Conservation (phyloP, 2,888 invertebrate genomes). For the Brachyptera putata region DNA sequence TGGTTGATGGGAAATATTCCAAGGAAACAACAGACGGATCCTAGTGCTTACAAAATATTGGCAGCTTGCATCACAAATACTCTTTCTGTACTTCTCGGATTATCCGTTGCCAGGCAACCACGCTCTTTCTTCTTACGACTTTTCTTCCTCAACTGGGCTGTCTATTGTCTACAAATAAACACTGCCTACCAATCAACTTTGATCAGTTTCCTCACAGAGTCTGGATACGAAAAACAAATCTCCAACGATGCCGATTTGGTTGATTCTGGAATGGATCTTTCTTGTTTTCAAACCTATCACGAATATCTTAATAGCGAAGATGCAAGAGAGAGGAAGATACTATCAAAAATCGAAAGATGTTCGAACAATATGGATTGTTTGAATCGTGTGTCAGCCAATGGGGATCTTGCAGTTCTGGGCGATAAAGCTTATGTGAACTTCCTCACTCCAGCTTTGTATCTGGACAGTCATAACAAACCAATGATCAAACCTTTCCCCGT, state of each 20-base stretch:
- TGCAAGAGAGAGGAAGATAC: too few species aligned
- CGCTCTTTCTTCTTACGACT: not conserved
- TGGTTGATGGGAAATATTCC: not conserved
- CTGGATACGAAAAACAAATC: not conserved
- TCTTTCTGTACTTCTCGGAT: not conserved
- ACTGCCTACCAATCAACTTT: constrained; percentile 4
- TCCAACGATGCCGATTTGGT: not conserved
- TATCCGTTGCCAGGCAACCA: not conserved
- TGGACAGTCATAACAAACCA: not conserved
- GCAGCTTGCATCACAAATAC: not conserved
- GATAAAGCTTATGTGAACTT: not conserved
- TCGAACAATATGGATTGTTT: not conserved
- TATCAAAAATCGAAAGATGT: too few species aligned
- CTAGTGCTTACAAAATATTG: not conserved
- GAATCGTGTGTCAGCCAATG: not conserved
- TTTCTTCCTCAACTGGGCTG: not conserved
- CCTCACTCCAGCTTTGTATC: not conserved
- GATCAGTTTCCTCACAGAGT: not conserved
- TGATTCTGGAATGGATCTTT: not conserved
- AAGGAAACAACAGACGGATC: not conserved
- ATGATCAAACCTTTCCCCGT: not conserved
- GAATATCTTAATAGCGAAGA: too few species aligned
- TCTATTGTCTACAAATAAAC: constrained; percentile 2
- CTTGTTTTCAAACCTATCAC: too few species aligned
- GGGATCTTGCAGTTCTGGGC: not conserved